These are phyloP conservation scores for Strix aluco DNA, from an alignment of 2,113 vertebrate species.

Conservation along the genomic window DNA sequence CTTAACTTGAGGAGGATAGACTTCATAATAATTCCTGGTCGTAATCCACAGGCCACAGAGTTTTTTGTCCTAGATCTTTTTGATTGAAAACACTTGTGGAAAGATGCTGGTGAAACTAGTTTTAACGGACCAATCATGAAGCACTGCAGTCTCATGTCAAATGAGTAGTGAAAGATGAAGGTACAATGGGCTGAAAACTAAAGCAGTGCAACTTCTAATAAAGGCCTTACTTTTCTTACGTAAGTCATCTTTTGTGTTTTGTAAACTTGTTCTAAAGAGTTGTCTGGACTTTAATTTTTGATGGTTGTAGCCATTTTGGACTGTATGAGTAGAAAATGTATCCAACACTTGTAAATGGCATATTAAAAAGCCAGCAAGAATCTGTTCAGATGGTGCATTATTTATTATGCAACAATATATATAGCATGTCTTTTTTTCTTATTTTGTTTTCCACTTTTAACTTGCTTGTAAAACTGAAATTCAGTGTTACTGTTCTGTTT, in stretches of 20 bases:
- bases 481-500: constrained; percentile 78
- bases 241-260: constrained; percentile 73
- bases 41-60: constrained; percentile 53
- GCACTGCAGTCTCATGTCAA: constrained; percentile 68
- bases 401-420: constrained; percentile 75
- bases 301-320: constrained; percentile 68
- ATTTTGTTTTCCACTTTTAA: constrained; percentile 68
- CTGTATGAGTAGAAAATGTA: constrained; percentile 60
- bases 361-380: constrained; percentile 61
- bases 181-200: constrained; percentile 37
- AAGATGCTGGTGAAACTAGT: constrained; percentile 51
- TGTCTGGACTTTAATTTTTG: constrained; percentile 27
- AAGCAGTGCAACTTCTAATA: constrained; percentile 74
- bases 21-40: constrained; percentile 46
- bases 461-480: constrained; percentile 81
- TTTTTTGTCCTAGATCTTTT: constrained; percentile 58
- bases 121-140: constrained; percentile 83
- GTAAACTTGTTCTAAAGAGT: constrained; percentile 66
- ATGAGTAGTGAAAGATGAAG: constrained; percentile 29
- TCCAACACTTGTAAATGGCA: constrained; percentile 52
- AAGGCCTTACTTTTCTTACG: constrained; percentile 87
- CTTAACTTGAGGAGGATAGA: constrained; percentile 30
- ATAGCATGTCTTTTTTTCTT: constrained; percentile 63
- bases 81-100: constrained; percentile 53
- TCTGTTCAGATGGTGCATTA: constrained; percentile 65